Base-by-base conservation (phyloP, 1,140 invertebrate genomes). In the Drosophila bipectinata region DNA sequence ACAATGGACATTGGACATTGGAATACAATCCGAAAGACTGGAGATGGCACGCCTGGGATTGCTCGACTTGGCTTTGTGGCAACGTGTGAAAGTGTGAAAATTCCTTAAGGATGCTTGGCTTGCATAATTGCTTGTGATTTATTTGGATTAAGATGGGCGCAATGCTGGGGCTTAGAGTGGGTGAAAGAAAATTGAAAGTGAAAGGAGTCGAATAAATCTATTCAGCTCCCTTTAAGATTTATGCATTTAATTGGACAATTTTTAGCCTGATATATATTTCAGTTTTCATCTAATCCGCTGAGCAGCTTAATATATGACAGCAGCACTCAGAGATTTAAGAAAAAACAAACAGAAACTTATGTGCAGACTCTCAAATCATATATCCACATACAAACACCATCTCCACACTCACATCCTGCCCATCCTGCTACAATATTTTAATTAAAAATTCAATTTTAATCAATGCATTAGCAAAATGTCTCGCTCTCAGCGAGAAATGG, bases 381-480 rank as follows among this genome's bases (percentile, higher is more conserved):
- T 37, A 10, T n/a, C 34, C 10, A 12, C 32, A 34, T 34, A 9
- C 32, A 34, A 34, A 34, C 32, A 34, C 32, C 18, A 18, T 34
- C 12, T 48, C 69, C 28, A 24, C 26, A 34, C 51, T 3, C 52
- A 69, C 28, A 30, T 34, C 48, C 62, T 3, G 18, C 5, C 39
- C 39, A 14, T 5, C 28, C 62, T 24, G 24, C 41, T 68, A 15
- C 77, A 74, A 89, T 90, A 90, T 90, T 90, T 90, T 90, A 90
- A 90, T 90, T 90, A 90, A 90, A 90, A 90, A 90, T 90, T 90
- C 87, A 90, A 90, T 90, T 90, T 90, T 90, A 90, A 90, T 90
- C 87, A 90, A 90, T 90, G 87, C 87, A 90, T 90, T 90, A 90
- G 87, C 78, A 88, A 87, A 87, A 87, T 87, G 83, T 88, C 83